Percentiles rank a stretch among this genome's conserved stretches.
phyloP scores from a whole-genome alignment of 2,797 vertebrate species.

The Chiroxiphia lanceolata region DNA sequence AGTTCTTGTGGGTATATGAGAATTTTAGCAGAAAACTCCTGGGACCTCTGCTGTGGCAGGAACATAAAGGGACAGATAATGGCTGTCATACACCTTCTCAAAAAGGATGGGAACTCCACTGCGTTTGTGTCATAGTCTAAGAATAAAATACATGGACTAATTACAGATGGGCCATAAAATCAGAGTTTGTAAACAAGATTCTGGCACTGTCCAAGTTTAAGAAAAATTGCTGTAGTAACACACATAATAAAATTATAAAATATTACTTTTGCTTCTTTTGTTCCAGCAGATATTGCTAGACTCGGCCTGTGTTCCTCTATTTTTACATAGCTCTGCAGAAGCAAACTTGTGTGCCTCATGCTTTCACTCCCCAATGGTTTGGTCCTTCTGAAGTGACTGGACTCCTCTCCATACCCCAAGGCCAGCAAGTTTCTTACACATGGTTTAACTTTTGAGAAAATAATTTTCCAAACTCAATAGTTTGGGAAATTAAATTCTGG shows the following conservation, averaged over 20 bases:
- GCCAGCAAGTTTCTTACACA: not conserved
- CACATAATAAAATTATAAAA: not conserved
- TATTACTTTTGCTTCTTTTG: not conserved
- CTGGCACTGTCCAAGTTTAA: not conserved
- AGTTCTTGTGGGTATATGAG: not conserved
- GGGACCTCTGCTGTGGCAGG: not conserved
- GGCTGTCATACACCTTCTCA: not conserved
- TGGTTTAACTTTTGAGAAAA: not conserved
- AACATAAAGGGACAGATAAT: not conserved
- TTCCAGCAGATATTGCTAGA: not conserved
- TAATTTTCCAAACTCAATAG: not conserved
- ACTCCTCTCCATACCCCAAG: not conserved
- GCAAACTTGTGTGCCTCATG: not conserved
- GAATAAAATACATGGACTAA: not conserved
- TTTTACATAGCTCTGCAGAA: not conserved
- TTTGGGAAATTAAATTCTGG: not conserved
- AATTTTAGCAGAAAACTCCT: not conserved
- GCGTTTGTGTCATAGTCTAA: rapidly evolving
- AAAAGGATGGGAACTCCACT: not conserved
- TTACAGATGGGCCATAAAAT: not conserved
- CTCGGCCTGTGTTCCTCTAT: not conserved
- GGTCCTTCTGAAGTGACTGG: not conserved
- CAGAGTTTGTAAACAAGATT: not conserved
- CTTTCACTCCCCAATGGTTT: not conserved
- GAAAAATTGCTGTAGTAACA: not conserved